Percentiles rank a stretch among this genome's conserved stretches.
Evolutionary conservation across 2,797 vertebrate species (phyloP).

Genomic region (Cephalopachus bancanus): DNA sequence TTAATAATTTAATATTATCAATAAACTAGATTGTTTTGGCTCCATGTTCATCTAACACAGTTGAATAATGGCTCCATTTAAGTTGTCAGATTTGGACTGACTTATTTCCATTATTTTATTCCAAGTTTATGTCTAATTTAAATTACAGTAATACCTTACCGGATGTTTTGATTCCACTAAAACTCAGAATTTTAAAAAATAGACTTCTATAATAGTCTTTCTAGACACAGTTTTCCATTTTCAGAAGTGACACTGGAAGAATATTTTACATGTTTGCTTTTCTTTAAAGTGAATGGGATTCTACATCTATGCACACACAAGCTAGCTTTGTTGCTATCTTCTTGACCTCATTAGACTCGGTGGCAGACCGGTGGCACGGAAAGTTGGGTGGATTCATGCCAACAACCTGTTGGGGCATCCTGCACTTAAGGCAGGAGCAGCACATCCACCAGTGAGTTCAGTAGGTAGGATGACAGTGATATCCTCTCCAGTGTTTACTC

Average conservation of each 20-base stretch:
- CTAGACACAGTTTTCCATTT: neutral
- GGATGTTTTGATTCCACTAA: neutral
- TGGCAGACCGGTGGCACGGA: neutral
- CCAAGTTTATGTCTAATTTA: conserved; percentile 13
- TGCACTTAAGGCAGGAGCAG: neutral
- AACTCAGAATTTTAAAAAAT: neutral
- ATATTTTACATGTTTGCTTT: conserved; percentile 42
- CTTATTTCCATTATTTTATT: neutral
- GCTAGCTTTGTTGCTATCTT: neutral
- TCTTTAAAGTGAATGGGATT: neutral
- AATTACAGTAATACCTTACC: neutral
- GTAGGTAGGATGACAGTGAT: neutral
- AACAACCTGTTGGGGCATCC: neutral
- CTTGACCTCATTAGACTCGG: neutral
- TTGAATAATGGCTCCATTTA: conserved; percentile 7
- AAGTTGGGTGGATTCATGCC: neutral
- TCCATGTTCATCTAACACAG: neutral
- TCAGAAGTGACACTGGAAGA: neutral
- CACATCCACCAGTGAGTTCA: neutral
- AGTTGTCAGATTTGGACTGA: conserved; percentile 18
- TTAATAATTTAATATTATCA: conserved; percentile 50
- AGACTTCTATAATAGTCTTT: neutral
- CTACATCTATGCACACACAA: neutral
- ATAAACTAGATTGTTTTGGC: neutral
- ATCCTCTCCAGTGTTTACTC: neutral